Base-by-base conservation (phyloP, 1,140 invertebrate species). In the Teleogryllus occipitalis region DNA sequence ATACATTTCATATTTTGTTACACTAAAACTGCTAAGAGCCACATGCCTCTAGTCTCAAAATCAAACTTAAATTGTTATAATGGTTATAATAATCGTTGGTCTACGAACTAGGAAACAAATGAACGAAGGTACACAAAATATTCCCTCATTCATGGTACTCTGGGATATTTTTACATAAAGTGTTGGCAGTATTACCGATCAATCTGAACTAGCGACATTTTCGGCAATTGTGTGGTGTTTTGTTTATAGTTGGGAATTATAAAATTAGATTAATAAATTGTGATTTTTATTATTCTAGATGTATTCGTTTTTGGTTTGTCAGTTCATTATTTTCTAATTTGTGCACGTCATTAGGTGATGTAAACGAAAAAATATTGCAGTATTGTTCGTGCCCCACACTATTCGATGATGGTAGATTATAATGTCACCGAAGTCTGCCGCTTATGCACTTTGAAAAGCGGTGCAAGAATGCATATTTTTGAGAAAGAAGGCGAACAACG, bases 401-500 rank as follows among this genome's bases (percentile, higher is more conserved):
- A 47, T n/a, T 18, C 48, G 8, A 77, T 77, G 76, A 77, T 48
- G n/a, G 76, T 48, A 8, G 76, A 77, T 8, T 77, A 48, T 21
- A 77, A 49, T 12, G 48, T 48, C n/a, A 88, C 89, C 48, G 91
- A 92, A 85, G 86, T 92, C 54, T 92, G 91, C 83, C 88, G 91
- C 82, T 87, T 92, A 78, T 92, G 91, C 82, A 90, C 90, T 79
- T 85, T 92, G 73, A 91, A 91, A 84, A 90, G 88, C 80, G 91
- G 89, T 73, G 89, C 90, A 79, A 84, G 86, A 78, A 86, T 92
- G 74, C 90, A 91, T 83, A 91, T 92, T 83, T 92, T 92, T 84
- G 91, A 92, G 83, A 91, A 91, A 83, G 90, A 91, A 82, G 89
- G 90, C 54, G 91, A 92, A 84, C 91, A 92, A 82, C 86, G 91